Percentiles rank a stretch among this genome's conserved stretches.
phyloP scores from a whole-genome alignment of 2,888 invertebrate species.

The Leucania comma region DNA sequence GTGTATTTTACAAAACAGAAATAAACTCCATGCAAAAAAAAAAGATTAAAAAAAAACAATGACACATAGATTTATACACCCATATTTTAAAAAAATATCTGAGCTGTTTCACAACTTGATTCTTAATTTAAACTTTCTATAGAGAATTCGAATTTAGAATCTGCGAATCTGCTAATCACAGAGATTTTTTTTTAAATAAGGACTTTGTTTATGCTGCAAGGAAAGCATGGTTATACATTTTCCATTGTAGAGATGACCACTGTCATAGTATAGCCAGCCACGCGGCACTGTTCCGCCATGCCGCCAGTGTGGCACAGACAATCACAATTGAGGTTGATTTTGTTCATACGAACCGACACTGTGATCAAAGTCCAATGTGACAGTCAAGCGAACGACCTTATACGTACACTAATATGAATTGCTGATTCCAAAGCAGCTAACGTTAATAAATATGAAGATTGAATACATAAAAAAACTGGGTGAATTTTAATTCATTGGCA shows the following conservation, averaged over 20 bases:
- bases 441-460: conserved; percentile 2
- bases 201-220: not conserved
- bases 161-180: no score
- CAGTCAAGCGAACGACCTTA: conserved; percentile 67
- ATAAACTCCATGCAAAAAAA: not conserved
- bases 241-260: not conserved
- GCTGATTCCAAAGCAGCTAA: conserved; percentile 63
- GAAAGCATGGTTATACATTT: conserved; percentile 14
- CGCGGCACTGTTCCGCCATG: conserved; percentile 40
- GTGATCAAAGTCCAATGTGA: conserved; percentile 72
- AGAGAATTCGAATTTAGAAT: no score
- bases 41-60: no score
- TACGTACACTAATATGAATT: conserved; percentile 66
- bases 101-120: no score
- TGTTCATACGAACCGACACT: conserved; percentile 63
- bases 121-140: no score
- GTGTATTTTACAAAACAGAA: not conserved
- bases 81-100: no score
- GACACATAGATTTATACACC: no score
- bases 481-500: no score
- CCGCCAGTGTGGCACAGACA: conserved; percentile 62
- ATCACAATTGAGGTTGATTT: conserved; percentile 79
- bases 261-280: conserved; percentile 2
- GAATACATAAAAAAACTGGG: no score
- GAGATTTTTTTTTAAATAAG: not conserved